Conservation (phyloP, 2,113 vertebrate genomes). For the Catharus minimus region DNA sequence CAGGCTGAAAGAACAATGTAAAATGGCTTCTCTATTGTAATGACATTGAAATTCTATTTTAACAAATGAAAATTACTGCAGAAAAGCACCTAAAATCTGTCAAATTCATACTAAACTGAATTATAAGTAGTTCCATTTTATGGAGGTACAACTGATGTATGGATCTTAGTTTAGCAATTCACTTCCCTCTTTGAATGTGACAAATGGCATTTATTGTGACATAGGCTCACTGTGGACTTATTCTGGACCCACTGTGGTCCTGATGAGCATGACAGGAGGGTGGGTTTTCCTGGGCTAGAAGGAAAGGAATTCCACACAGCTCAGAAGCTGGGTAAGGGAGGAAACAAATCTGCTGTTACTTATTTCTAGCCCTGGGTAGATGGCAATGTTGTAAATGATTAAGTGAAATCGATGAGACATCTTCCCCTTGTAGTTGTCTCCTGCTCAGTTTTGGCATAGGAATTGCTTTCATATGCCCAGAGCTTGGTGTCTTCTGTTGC, state of each 20-base stretch:
- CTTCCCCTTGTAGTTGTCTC: slow-evolving; percentile 20
- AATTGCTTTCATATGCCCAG: slow-evolving; percentile 36
- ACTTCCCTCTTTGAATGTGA: background rate
- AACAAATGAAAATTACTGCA: background rate
- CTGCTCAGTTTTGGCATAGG: slow-evolving; percentile 35
- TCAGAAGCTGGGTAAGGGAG: background rate
- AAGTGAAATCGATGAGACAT: slow-evolving; percentile 28
- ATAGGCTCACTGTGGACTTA: rapidly evolving
- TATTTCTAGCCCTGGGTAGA: background rate
- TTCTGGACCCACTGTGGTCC: background rate
- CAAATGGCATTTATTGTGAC: background rate
- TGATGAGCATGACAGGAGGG: background rate
- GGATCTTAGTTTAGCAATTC: background rate
- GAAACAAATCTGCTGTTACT: background rate
- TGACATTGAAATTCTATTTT: background rate
- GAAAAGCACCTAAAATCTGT: background rate
- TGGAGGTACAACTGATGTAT: background rate
- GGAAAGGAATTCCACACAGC: background rate
- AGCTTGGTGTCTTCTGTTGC: slow-evolving; percentile 40
- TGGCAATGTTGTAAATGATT: slow-evolving; percentile 12
- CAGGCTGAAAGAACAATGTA: background rate
- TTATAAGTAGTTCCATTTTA: background rate
- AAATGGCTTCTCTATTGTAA: background rate
- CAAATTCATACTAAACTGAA: background rate
- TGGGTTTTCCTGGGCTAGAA: background rate